A percentile compares a stretch with the other conserved stretches of the same genome.
Conservation (phyloP, 1,140 invertebrate species). For the Caenorhabditis tropicalis region DNA sequence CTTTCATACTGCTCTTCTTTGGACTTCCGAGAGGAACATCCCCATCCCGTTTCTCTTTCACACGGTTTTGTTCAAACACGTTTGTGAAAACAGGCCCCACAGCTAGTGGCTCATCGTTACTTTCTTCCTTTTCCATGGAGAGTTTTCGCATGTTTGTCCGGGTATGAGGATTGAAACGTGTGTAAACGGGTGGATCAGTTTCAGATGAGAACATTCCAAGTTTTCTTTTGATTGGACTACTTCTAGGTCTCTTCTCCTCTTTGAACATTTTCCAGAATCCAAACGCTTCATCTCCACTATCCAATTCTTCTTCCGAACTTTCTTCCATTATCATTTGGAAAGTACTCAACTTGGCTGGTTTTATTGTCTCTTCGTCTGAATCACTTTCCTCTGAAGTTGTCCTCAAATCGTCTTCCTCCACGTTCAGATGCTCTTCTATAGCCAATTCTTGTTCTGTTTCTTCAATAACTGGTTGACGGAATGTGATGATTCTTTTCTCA, state of each 20-base stretch:
- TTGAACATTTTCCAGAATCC: background rate
- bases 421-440: background rate
- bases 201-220: background rate
- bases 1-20: background rate
- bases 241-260: background rate
- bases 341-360: no score
- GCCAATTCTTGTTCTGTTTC: constrained; percentile 10
- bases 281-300: background rate
- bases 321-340: background rate
- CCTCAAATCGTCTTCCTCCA: constrained; percentile 19
- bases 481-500: background rate
- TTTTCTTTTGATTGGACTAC: background rate
- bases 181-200: background rate
- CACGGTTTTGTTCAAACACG: background rate
- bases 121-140: background rate
- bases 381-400: constrained; percentile 5
- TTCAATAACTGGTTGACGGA: constrained; percentile 17
- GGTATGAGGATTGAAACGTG: background rate
- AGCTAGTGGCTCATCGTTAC: background rate
- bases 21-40: background rate
- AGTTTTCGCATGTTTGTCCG: background rate
- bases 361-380: background rate
- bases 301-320: background rate
- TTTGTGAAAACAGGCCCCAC: background rate
- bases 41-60: background rate